Evolutionary conservation across 2,113 vertebrate genomes (phyloP).

Genomic region (Proterorhinus semilunaris): DNA sequence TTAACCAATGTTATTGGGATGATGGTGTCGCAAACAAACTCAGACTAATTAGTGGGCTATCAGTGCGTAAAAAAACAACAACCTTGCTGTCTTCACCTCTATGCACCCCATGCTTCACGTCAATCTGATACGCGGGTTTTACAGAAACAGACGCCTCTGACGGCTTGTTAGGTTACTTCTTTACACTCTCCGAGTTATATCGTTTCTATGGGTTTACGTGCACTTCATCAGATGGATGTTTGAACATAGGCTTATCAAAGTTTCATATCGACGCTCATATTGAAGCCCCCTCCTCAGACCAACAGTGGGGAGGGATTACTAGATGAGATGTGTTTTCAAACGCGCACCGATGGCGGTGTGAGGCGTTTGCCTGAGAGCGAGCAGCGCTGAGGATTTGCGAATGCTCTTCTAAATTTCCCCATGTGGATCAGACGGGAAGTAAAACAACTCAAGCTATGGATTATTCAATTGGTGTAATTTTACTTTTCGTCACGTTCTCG

Average conservation of each 20-base stretch:
- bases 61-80: not conserved
- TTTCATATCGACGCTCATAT: not conserved
- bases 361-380: constrained; percentile 49
- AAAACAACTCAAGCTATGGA: constrained; percentile 58
- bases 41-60: not conserved
- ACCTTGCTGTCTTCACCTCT: too few species aligned
- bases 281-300: constrained; percentile 35
- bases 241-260: not conserved
- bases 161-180: not conserved
- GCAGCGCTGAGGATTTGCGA: constrained; percentile 46
- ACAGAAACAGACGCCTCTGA: not conserved
- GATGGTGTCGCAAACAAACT: constrained; percentile 9
- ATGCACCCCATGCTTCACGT: not conserved
- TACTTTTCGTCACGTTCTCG: constrained; percentile 58
- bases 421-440: constrained; percentile 17
- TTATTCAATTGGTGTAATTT: constrained; percentile 56
- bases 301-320: constrained; percentile 27
- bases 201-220: not conserved
- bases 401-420: constrained; percentile 6
- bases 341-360: constrained; percentile 66
- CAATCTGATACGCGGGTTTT: not conserved
- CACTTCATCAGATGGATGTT: not conserved
- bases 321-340: constrained; percentile 66
- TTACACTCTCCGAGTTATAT: not conserved
- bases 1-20: not conserved